Percentiles rank a stretch among this genome's conserved stretches.
Evolutionary conservation across 2,888 invertebrate species (phyloP).

Genomic region (Philereme vetulata): DNA sequence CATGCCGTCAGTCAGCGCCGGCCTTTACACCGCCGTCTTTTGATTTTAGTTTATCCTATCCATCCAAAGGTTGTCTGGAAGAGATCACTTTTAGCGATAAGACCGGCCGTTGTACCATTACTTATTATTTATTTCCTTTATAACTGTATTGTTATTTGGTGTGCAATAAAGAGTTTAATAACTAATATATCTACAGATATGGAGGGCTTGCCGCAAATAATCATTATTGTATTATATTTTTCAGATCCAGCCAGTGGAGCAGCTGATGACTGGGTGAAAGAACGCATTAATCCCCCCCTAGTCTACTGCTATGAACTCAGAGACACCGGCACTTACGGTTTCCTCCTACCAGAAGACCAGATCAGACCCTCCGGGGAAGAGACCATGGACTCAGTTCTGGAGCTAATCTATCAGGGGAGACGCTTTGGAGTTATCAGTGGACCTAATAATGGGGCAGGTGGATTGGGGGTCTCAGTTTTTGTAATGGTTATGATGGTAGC

Average conservation of each 20-base stretch:
- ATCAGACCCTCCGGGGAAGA: slow-evolving; percentile 82
- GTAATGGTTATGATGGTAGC: slow-evolving; percentile 16
- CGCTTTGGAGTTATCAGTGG: slow-evolving; percentile 52
- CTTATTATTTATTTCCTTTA: too few relatives aligned
- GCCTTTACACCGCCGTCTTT: too few relatives aligned
- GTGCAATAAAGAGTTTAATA: too few relatives aligned
- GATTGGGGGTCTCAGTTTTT: slow-evolving; percentile 17
- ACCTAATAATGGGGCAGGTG: slow-evolving; percentile 17
- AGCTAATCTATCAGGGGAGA: slow-evolving; percentile 61
- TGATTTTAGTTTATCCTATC: too few relatives aligned
- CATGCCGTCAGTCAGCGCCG: too few relatives aligned
- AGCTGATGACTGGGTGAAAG: slow-evolving; percentile 68
- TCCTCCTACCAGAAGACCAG: slow-evolving; percentile 83
- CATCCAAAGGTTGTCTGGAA: too few relatives aligned
- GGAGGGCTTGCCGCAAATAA: too few relatives aligned
- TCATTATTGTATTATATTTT: background rate
- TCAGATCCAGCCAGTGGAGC: slow-evolving; percentile 46
- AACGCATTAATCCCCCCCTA: slow-evolving; percentile 54
- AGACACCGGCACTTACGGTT: slow-evolving; percentile 84
- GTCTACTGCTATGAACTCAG: slow-evolving; percentile 77
- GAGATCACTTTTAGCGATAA: too few relatives aligned
- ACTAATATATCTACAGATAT: too few relatives aligned
- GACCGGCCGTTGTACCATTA: too few relatives aligned
- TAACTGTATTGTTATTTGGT: too few relatives aligned
- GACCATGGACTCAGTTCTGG: slow-evolving; percentile 77